These are phyloP conservation scores for Archocentrus centrarchus DNA, from an alignment of 2,113 vertebrate genomes.

Conservation along the genomic window DNA sequence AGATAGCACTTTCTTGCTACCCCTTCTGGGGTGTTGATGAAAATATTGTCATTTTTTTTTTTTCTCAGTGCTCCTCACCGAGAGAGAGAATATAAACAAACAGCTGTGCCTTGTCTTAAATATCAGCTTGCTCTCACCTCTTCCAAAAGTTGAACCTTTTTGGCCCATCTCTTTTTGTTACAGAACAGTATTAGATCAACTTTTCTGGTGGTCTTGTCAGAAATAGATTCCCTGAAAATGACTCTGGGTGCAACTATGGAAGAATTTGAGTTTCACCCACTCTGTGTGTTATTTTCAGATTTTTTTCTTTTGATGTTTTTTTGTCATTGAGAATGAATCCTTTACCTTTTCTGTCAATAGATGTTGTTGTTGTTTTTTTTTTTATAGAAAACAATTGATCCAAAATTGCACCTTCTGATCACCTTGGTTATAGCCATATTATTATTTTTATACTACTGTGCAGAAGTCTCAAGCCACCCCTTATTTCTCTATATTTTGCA, in stretches of 20 bases:
- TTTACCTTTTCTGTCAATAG: background rate
- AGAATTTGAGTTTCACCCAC: constrained; percentile 41
- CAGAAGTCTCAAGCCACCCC: background rate
- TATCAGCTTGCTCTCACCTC: constrained; percentile 13
- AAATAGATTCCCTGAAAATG: constrained; percentile 30
- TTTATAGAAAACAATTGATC: background rate
- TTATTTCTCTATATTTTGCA: background rate
- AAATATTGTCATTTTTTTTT: background rate
- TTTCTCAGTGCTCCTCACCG: background rate
- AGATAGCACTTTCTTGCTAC: constrained; percentile 1
- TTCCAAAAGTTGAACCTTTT: constrained; percentile 14
- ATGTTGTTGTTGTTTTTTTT: background rate
- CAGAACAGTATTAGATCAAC: constrained; percentile 27
- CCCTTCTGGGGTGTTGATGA: background rate
- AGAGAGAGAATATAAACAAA: constrained; percentile 17
- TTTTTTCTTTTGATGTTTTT: background rate
- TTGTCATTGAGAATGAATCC: background rate
- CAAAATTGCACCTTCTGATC: background rate
- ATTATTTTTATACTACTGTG: background rate
- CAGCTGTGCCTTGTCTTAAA: constrained; percentile 14
- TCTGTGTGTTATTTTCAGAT: constrained; percentile 9
- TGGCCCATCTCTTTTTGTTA: constrained; percentile 8
- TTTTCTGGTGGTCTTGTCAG: constrained; percentile 26
- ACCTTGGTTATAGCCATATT: background rate
- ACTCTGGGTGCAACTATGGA: constrained; percentile 35